Evolutionary conservation across 2,888 invertebrate species (phyloP).

Genomic region (Andrena praecox): DNA sequence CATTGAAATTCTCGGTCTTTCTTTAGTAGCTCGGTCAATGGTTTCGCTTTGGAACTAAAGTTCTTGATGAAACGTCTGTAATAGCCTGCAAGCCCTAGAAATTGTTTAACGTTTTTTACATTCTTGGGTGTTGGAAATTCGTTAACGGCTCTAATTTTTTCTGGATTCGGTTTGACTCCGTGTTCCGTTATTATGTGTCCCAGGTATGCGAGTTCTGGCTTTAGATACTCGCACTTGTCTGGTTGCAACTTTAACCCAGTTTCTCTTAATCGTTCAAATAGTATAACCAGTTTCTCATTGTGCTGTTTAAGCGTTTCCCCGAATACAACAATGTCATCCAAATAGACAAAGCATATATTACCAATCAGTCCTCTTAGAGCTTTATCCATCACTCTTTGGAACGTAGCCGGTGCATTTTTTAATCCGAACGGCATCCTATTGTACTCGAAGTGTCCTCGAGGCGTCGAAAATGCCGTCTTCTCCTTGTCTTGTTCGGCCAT

Average conservation of each 20-base stretch:
- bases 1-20: not conserved
- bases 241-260: not conserved
- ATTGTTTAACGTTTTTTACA: constrained; percentile 27
- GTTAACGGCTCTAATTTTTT: not conserved
- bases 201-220: constrained; percentile 22
- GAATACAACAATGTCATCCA: constrained; percentile 23
- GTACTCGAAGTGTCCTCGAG: constrained; percentile 18
- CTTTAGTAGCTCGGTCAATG: not conserved
- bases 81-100: constrained; percentile 37
- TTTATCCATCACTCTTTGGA: constrained; percentile 2
- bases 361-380: not conserved
- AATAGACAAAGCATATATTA: constrained; percentile 16
- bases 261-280: not conserved
- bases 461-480: constrained; percentile 32
- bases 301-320: not conserved
- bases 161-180: constrained; percentile 16
- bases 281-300: not conserved
- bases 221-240: constrained; percentile 31
- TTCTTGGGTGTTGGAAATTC: constrained; percentile 9
- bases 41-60: constrained; percentile 9
- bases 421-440: constrained; percentile 32
- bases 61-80: constrained; percentile 28
- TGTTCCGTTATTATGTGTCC: constrained; percentile 22
- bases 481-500: not conserved
- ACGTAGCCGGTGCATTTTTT: constrained; percentile 27